Evolutionary conservation across 2,113 vertebrate genomes (phyloP).

Genomic region (Brachyhypopomus occidentalis): DNA sequence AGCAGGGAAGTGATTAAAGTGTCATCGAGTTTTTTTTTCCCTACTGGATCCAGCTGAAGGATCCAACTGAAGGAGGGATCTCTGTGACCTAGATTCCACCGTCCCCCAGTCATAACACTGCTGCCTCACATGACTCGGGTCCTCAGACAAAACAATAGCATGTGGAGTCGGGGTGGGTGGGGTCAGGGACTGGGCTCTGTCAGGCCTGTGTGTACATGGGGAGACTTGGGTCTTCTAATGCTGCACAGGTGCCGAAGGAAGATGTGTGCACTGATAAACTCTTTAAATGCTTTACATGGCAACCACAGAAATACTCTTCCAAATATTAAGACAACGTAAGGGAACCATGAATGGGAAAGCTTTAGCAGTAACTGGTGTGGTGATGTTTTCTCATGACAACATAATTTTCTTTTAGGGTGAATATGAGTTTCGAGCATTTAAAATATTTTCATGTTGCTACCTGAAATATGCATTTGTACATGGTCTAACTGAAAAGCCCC

Average conservation of each 20-base stretch:
- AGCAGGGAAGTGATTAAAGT: conserved; percentile 27
- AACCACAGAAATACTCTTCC: conserved; percentile 24
- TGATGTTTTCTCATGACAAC: conserved; percentile 8
- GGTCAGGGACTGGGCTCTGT: conserved; percentile 11
- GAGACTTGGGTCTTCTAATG: conserved; percentile 52
- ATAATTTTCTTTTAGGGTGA: background rate
- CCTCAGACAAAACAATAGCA: conserved; percentile 56
- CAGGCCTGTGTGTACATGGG: background rate
- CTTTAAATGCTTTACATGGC: conserved; percentile 22
- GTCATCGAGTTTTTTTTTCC: conserved; percentile 9
- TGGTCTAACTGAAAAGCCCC: background rate
- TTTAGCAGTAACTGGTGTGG: background rate
- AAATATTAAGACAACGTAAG: background rate
- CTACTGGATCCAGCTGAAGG: conserved; percentile 4
- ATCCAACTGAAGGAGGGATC: conserved; percentile 10
- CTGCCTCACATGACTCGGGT: conserved; percentile 41
- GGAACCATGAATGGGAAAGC: background rate
- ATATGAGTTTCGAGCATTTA: conserved; percentile 1
- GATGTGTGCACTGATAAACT: conserved; percentile 31
- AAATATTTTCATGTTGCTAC: background rate
- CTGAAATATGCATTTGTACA: background rate
- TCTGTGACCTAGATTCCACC: conserved; percentile 52
- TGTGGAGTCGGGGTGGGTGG: conserved; percentile 9
- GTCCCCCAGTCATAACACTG: conserved; percentile 49
- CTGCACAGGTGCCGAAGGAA: conserved; percentile 42